These are phyloP conservation scores for Malthinus flaveolus DNA, from an alignment of 2,888 invertebrate genomes.

Conservation along the genomic window DNA sequence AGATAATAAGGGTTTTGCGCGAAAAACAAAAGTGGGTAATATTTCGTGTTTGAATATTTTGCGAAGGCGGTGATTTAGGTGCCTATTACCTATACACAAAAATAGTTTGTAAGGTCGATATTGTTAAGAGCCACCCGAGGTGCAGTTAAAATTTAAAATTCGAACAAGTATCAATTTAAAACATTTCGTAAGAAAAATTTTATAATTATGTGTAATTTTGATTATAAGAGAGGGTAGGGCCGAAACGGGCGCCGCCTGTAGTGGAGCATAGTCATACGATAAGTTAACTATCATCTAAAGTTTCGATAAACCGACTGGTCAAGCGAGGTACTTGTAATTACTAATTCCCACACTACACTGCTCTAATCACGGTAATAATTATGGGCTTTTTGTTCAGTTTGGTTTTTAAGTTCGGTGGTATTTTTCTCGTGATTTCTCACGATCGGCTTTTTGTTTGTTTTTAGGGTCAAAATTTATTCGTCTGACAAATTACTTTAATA, in stretches of 20 bases:
- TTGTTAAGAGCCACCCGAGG: slow-evolving; percentile 21
- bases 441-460: slow-evolving; percentile 44
- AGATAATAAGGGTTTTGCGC: no score
- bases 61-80: slow-evolving; percentile 13
- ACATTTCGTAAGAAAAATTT: slow-evolving; percentile 44
- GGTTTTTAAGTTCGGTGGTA: slow-evolving; percentile 44
- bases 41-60: slow-evolving; percentile 6
- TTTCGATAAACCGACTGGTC: slow-evolving; percentile 42
- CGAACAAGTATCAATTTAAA: slow-evolving; percentile 38
- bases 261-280: slow-evolving; percentile 25
- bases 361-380: slow-evolving; percentile 54
- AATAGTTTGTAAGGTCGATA: neutral
- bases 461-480: slow-evolving; percentile 27
- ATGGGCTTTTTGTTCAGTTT: slow-evolving; percentile 52
- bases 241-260: slow-evolving; percentile 36
- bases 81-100: neutral
- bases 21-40: no score
- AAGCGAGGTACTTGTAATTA: slow-evolving; percentile 53
- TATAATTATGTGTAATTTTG: slow-evolving; percentile 55
- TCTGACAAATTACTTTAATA: slow-evolving; percentile 29
- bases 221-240: slow-evolving; percentile 51
- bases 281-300: slow-evolving; percentile 30
- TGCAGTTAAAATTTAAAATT: slow-evolving; percentile 35
- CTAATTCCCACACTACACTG: slow-evolving; percentile 53
- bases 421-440: slow-evolving; percentile 52